Percentiles rank a stretch among this genome's conserved stretches.
phyloP scores from a whole-genome alignment of 2,888 invertebrate species.

The Agrotis segetum region DNA sequence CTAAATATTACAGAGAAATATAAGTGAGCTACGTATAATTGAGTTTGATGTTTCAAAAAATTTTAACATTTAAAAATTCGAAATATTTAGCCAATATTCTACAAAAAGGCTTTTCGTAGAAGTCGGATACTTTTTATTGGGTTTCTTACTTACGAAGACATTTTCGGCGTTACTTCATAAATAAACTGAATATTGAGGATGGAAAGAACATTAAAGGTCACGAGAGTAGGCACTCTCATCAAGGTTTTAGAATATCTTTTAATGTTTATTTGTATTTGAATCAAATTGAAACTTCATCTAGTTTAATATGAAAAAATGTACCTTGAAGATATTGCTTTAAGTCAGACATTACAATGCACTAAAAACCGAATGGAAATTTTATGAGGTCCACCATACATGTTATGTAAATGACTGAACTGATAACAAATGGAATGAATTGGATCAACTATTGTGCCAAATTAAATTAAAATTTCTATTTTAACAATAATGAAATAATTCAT shows the following conservation, averaged over 20 bases:
- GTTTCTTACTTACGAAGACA: neutral
- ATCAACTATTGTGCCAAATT: slow-evolving; percentile 21
- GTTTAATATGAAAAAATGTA: neutral
- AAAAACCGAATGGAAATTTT: neutral
- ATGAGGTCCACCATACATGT: neutral
- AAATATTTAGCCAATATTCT: slow-evolving; percentile 9
- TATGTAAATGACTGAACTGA: neutral
- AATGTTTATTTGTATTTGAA: neutral
- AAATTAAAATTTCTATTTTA: slow-evolving; percentile 34
- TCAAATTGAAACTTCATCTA: neutral
- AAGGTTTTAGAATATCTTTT: neutral
- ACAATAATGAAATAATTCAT: slow-evolving; percentile 28
- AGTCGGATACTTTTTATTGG: no score
- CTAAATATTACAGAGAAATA: slow-evolving; percentile 3
- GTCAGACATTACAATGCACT: neutral
- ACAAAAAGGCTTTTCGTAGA: neutral
- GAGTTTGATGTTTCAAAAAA: neutral
- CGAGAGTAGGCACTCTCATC: neutral
- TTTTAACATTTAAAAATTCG: neutral
- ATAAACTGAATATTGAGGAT: slow-evolving; percentile 6
- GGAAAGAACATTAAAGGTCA: no score
- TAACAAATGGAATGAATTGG: neutral
- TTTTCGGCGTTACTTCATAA: neutral
- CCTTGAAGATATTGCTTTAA: neutral
- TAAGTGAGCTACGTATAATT: slow-evolving; percentile 8